Evolutionary conservation across 2,888 invertebrate species (phyloP), one percentile per base, ranked within the genome.

Genomic region (Tenodera sinensis): DNA sequence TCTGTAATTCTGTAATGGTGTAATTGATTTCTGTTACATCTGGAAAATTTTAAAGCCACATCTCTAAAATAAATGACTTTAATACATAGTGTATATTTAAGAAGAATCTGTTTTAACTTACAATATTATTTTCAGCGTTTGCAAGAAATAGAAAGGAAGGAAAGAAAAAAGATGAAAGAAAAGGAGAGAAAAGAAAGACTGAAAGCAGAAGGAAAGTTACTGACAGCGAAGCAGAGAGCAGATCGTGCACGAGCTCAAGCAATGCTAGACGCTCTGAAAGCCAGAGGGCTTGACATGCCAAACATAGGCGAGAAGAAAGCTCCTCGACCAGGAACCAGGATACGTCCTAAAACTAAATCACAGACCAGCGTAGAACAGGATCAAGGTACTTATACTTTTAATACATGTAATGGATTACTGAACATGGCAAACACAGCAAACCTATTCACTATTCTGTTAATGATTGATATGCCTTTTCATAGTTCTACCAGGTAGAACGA

Each of bases 181-280:
- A 98, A 98, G 92, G 98, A 98, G 92, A 95, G 97, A 87, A 98
- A 98, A 93, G 98, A 98, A 92, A 95, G 98, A 92, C 94, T 98
- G 91, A 99, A 99, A 93, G 98, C 97, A n/a, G 99, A 99, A 94
- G 99, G 99, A 3, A 99, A 98, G 93, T 94, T 98, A 71, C 93
- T 99, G 90, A 98, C 98, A 3, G 96, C 97, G 0, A 98, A 98
- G 93, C 98, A 99, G 93, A 98, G 98, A 93, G 97, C 97, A 91
- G 98, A 98, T 91, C 96, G 97, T 90, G 97, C 97, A 0, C 95
- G 98, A 91, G 98, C 98, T 12, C 97, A 98, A 93, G 97, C 97
- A 89, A 95, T 98, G 95, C 94, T 99, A 90, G 98, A 98, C 88
- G 96, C 97, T 2, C 94, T 98, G 83, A 98, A 97, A 93, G 98